Percentiles rank a stretch among this genome's conserved stretches.
Conservation (phyloP, 2,113 vertebrate genomes). For the Ornithorhynchus anatinus region DNA sequence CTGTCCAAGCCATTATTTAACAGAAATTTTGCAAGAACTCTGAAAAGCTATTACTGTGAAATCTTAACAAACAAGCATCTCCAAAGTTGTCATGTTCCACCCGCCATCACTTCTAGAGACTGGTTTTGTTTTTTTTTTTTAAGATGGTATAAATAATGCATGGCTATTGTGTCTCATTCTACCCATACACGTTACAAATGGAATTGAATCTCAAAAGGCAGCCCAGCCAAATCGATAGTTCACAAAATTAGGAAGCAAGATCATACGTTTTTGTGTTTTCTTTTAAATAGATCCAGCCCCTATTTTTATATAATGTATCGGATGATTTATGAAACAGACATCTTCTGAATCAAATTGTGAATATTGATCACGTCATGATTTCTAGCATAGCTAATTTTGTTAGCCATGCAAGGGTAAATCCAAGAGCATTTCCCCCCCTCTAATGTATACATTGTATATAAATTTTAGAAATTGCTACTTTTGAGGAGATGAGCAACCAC, state of each 20-base stretch:
- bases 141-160: slow-evolving; percentile 15
- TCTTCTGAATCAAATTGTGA: neutral
- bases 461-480: too few relatives aligned
- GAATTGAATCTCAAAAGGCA: neutral
- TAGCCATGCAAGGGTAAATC: too few relatives aligned
- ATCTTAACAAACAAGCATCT: slow-evolving; percentile 46
- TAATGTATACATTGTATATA: too few relatives aligned
- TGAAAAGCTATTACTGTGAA: slow-evolving; percentile 44
- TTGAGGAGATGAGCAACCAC: too few relatives aligned
- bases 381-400: too few relatives aligned
- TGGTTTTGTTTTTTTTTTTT: slow-evolving; percentile 1
- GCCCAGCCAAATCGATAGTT: slow-evolving; percentile 22
- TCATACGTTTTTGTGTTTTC: neutral
- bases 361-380: neutral
- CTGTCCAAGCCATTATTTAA: slow-evolving; percentile 55
- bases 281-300: neutral
- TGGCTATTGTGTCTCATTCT: slow-evolving; percentile 5
- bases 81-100: slow-evolving; percentile 31
- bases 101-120: slow-evolving; percentile 25
- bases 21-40: slow-evolving; percentile 32
- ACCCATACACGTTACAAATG: slow-evolving; percentile 3
- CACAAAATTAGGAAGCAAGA: slow-evolving; percentile 14
- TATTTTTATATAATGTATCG: neutral
- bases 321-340: neutral
- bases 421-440: too few relatives aligned